Percentiles rank a stretch among this genome's conserved stretches.
These are phyloP conservation scores for Entomobrya proxima DNA, from an alignment of 2,888 invertebrate genomes.

Conservation along the genomic window DNA sequence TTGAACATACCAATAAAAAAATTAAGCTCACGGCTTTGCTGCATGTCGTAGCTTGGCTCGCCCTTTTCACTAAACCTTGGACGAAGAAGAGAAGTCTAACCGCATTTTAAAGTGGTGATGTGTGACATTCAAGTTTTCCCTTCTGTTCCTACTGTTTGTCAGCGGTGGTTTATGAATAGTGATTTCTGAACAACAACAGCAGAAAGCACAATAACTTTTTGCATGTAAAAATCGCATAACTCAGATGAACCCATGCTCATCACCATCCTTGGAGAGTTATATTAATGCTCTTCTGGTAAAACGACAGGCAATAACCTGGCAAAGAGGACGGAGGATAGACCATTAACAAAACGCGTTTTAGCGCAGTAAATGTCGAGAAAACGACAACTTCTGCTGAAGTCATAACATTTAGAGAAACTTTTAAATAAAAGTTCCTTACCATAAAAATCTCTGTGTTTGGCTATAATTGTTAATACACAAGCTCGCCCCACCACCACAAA, in stretches of 20 bases:
- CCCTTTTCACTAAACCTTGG: slow-evolving; percentile 7
- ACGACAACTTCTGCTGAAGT: slow-evolving; percentile 36
- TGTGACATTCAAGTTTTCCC: slow-evolving; percentile 27
- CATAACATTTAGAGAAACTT: slow-evolving; percentile 38
- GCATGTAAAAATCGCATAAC: slow-evolving; percentile 44
- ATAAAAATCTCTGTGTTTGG: not conserved
- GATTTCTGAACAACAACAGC: slow-evolving; percentile 20
- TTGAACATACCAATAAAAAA: not conserved
- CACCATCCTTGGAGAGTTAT: not conserved
- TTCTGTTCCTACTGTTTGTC: not conserved
- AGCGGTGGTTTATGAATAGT: not conserved
- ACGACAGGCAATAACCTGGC: slow-evolving; percentile 13
- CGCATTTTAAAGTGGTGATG: slow-evolving; percentile 52
- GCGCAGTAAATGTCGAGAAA: not conserved
- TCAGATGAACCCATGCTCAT: not conserved
- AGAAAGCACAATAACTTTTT: slow-evolving; percentile 16
- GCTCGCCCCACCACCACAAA: not conserved
- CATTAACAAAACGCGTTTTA: not conserved
- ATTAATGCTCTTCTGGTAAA: slow-evolving; percentile 1
- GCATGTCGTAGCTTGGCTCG: slow-evolving; percentile 32
- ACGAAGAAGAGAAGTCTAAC: slow-evolving; percentile 25
- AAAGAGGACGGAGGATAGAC: not conserved
- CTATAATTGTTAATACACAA: not conserved
- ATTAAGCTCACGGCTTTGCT: not conserved
- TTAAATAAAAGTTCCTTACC: slow-evolving; percentile 4